Evolutionary conservation across 2,113 vertebrate genomes (phyloP).

Genomic region (Platichthys flesus): DNA sequence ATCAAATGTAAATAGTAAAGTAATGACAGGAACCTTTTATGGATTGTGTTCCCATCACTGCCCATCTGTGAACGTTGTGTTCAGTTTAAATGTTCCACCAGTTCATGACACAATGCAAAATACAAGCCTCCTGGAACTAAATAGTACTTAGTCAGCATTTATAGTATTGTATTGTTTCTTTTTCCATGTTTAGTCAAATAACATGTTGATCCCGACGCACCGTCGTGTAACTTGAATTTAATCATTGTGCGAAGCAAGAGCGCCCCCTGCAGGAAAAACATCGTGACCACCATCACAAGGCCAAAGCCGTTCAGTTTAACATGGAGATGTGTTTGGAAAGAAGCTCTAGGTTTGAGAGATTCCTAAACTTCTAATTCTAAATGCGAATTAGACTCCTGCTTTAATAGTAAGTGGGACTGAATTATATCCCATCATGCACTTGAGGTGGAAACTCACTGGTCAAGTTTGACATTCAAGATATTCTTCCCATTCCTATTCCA

Average conservation of each 20-base stretch:
- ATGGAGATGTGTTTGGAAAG: too few species aligned
- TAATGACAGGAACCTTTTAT: background rate
- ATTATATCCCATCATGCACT: too few species aligned
- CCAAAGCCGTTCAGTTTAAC: too few species aligned
- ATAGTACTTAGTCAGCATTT: background rate
- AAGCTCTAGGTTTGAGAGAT: background rate
- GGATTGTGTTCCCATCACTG: background rate
- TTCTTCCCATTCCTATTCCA: too few species aligned
- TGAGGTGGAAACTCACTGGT: too few species aligned
- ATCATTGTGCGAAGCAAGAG: background rate
- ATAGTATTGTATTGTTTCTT: background rate
- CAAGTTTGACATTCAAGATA: too few species aligned
- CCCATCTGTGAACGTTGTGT: background rate
- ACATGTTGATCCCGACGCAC: background rate
- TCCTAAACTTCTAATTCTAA: too few species aligned
- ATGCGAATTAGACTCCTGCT: too few species aligned
- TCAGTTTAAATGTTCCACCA: background rate
- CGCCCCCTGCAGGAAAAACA: conserved; percentile 42
- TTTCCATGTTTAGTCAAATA: background rate
- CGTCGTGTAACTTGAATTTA: background rate
- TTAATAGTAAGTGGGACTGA: too few species aligned
- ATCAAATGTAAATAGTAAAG: background rate
- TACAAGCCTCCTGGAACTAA: background rate
- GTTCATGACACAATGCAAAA: background rate
- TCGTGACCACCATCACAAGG: too few species aligned